Conservation (phyloP, 2,797 vertebrate species). For the Masticophis lateralis region DNA sequence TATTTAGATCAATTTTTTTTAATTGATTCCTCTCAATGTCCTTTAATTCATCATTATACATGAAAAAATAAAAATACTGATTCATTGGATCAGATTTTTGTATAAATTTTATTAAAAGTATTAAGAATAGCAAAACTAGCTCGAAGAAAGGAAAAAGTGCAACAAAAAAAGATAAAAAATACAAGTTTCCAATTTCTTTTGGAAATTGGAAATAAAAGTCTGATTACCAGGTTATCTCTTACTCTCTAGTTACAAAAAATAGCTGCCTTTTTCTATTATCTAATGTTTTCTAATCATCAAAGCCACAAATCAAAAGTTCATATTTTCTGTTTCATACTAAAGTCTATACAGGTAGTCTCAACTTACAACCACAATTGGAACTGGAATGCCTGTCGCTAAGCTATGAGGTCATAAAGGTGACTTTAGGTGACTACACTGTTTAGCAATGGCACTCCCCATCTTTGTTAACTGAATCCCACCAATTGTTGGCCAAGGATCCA, state of each 20-base stretch:
- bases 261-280: background rate
- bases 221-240: background rate
- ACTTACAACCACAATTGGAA: background rate
- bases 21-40: background rate
- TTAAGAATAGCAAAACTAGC: background rate
- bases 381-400: background rate
- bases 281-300: background rate
- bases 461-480: background rate
- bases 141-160: background rate
- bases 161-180: background rate
- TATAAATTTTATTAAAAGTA: background rate
- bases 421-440: background rate
- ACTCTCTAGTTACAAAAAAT: background rate
- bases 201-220: background rate
- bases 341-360: background rate
- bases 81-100: background rate
- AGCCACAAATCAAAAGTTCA: background rate
- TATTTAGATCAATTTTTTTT: background rate
- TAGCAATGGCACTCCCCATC: background rate
- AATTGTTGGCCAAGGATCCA: background rate
- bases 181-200: background rate
- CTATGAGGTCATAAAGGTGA: background rate
- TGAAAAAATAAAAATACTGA: no score
- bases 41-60: background rate
- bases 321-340: background rate